Evolutionary conservation across 2,113 vertebrate genomes (phyloP).

Genomic region (Nothobranchius furzeri): DNA sequence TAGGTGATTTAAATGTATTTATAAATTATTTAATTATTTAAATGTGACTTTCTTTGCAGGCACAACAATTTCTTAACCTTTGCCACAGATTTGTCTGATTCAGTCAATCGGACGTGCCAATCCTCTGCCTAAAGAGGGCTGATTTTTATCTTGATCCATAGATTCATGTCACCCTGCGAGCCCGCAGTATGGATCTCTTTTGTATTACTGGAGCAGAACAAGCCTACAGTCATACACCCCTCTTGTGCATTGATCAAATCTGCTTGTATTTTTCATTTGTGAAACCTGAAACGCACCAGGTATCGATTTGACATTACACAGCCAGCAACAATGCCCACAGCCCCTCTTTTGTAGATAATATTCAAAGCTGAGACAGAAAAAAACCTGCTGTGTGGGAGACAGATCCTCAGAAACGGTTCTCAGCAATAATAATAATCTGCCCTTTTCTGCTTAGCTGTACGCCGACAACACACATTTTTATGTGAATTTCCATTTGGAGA

Average conservation of each 20-base stretch:
- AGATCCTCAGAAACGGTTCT: slow-evolving; percentile 30
- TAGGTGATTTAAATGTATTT: neutral
- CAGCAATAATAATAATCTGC: slow-evolving; percentile 51
- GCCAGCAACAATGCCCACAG: slow-evolving; percentile 48
- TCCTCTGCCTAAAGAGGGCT: slow-evolving; percentile 22
- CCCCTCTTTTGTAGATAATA: slow-evolving; percentile 46
- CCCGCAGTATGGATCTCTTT: slow-evolving; percentile 45
- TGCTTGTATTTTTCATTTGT: slow-evolving; percentile 72
- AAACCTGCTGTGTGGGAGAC: slow-evolving; percentile 35
- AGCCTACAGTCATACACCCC: slow-evolving; percentile 62
- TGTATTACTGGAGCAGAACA: slow-evolving; percentile 37
- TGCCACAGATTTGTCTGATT: slow-evolving; percentile 19
- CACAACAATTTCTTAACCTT: slow-evolving; percentile 11
- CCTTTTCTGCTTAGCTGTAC: slow-evolving; percentile 44
- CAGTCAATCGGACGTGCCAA: slow-evolving; percentile 30
- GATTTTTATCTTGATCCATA: slow-evolving; percentile 32
- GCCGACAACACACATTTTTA: neutral
- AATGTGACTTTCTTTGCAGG: neutral
- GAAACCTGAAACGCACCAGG: slow-evolving; percentile 50
- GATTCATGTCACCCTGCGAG: slow-evolving; percentile 27
- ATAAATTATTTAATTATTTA: neutral
- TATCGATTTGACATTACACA: slow-evolving; percentile 71
- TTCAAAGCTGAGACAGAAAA: slow-evolving; percentile 56
- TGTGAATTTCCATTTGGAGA: slow-evolving; percentile 21
- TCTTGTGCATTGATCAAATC: slow-evolving; percentile 73